These are phyloP conservation scores for Dolichallabes microphthalmus DNA, from an alignment of 2,113 vertebrate genomes.

Conservation along the genomic window DNA sequence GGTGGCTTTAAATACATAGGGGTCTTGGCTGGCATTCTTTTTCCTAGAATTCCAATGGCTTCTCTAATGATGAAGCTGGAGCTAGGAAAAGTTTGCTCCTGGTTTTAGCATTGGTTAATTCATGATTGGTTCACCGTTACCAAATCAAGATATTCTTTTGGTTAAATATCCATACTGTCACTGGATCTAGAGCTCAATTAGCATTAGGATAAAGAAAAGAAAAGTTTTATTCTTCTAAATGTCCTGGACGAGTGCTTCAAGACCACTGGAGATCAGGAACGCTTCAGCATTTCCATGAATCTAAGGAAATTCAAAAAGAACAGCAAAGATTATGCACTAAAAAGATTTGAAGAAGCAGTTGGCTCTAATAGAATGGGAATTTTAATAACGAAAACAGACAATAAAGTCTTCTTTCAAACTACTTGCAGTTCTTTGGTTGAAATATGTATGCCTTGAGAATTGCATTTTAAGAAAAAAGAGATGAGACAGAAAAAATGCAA, in stretches of 20 bases:
- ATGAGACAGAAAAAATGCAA: constrained; percentile 6
- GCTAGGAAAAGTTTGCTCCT: constrained; percentile 15
- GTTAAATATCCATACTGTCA: constrained; percentile 14
- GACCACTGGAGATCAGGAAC: not conserved
- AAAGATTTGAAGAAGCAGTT: not conserved
- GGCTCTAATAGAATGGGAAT: not conserved
- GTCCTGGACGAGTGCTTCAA: not conserved
- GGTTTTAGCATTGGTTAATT: constrained; percentile 36
- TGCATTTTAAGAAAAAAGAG: not conserved
- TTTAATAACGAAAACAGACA: not conserved
- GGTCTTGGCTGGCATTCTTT: constrained; percentile 79
- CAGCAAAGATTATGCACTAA: constrained; percentile 20
- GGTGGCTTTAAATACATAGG: constrained; percentile 81
- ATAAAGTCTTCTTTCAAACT: not conserved
- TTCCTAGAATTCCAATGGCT: constrained; percentile 37
- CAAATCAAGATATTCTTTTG: not conserved
- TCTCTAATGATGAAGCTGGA: constrained; percentile 3
- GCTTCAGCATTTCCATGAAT: not conserved
- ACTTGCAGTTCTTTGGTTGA: not conserved
- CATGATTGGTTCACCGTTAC: not conserved
- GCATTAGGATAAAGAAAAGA: not conserved
- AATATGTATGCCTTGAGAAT: not conserved
- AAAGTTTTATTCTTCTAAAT: not conserved
- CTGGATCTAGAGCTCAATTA: not conserved
- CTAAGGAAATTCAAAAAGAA: constrained; percentile 31